These are phyloP conservation scores for Micronycteris hirsuta DNA, from an alignment of 2,113 vertebrate species.

Conservation along the genomic window DNA sequence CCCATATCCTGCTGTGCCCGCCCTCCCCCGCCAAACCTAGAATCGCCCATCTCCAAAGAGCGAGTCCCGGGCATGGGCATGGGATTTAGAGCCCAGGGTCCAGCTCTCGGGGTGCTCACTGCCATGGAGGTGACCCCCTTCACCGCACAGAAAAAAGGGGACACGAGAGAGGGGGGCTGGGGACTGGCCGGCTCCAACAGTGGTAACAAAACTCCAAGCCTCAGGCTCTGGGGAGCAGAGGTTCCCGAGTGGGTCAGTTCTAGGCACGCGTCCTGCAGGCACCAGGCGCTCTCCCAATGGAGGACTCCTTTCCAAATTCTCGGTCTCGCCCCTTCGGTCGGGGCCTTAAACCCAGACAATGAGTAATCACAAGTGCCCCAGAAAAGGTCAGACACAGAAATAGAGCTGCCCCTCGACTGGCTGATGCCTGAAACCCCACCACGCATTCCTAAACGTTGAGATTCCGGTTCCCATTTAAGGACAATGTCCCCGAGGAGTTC, in stretches of 20 bases:
- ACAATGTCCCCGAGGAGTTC: not conserved
- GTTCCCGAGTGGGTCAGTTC: not conserved
- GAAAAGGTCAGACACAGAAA: not conserved
- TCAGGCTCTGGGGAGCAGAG: not conserved
- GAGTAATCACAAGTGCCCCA: not conserved
- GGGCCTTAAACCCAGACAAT: not conserved
- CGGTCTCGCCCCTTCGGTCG: not conserved
- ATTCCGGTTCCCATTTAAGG: not conserved
- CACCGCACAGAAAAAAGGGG: not conserved
- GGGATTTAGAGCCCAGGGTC: not conserved
- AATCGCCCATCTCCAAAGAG: not conserved
- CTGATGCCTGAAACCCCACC: not conserved
- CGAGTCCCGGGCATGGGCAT: rapidly evolving
- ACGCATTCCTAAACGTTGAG: not conserved
- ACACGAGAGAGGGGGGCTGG: too few relatives aligned
- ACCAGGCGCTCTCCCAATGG: too few relatives aligned
- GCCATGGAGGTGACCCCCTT: not conserved
- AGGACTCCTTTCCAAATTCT: not conserved
- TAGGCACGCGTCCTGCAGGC: too few relatives aligned
- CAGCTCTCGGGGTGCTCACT: not conserved
- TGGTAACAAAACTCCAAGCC: too few relatives aligned
- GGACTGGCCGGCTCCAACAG: not conserved
- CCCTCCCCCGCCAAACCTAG: too few relatives aligned
- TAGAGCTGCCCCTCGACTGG: not conserved
- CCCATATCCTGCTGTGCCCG: too few relatives aligned